These are phyloP conservation scores for Andrena flavipes DNA, from an alignment of 2,888 invertebrate species.

Conservation along the genomic window DNA sequence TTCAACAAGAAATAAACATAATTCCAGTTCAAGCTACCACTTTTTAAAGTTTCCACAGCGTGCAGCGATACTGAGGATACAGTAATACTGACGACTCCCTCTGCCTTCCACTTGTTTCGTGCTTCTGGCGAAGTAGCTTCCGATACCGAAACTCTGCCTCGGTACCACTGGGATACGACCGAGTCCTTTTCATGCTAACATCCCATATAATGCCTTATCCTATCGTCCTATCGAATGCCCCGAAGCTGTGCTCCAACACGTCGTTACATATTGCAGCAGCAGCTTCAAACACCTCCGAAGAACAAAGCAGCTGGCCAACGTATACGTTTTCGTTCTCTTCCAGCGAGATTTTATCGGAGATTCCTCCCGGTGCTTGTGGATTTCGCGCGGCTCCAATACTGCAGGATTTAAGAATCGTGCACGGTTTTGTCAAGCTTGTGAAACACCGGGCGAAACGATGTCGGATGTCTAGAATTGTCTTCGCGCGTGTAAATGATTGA, in stretches of 20 bases:
- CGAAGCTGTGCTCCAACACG: constrained; percentile 31
- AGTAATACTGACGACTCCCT: neutral
- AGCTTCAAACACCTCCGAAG: constrained; percentile 19
- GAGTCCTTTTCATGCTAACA: constrained; percentile 53
- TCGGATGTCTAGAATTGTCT: no score
- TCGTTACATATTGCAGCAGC: constrained; percentile 28
- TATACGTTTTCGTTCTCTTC: neutral
- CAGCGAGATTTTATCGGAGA: neutral
- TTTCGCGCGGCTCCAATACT: neutral
- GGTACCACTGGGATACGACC: constrained; percentile 25
- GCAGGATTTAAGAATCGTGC: neutral
- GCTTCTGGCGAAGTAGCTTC: constrained; percentile 30
- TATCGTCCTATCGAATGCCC: constrained; percentile 40
- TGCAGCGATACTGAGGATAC: neutral
- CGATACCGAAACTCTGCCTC: constrained; percentile 46
- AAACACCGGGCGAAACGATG: neutral
- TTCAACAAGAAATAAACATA: neutral
- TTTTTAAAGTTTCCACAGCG: neutral
- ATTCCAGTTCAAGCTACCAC: neutral
- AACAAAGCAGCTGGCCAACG: constrained; percentile 2
- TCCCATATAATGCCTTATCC: constrained; percentile 53
- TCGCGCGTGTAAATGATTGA: no score
- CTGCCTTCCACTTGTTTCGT: constrained; percentile 9
- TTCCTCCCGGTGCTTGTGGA: neutral
- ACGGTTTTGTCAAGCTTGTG: neutral